phyloP scores from a whole-genome alignment of 2,888 invertebrate genomes.

The Liodrosophila aerea region DNA sequence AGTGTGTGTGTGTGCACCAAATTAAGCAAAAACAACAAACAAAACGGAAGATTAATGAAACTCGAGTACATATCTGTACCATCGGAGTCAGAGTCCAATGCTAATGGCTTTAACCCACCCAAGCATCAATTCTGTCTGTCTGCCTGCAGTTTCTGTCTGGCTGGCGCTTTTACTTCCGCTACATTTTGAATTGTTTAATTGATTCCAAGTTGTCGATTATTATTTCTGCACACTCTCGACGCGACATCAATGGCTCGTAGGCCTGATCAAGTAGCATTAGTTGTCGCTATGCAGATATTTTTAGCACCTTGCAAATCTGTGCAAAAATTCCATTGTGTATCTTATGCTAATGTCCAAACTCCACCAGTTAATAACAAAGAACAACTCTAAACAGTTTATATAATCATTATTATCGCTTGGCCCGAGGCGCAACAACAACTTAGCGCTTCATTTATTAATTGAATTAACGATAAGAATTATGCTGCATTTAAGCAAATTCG shows the following conservation, averaged over 20 bases:
- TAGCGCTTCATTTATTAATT: slow-evolving; percentile 54
- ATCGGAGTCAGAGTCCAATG: slow-evolving; percentile 63
- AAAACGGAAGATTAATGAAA: slow-evolving; percentile 76
- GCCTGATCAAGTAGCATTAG: slow-evolving; percentile 68
- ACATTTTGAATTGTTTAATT: slow-evolving; percentile 68
- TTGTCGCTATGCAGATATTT: slow-evolving; percentile 32
- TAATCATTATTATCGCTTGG: slow-evolving; percentile 41
- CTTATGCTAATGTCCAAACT: slow-evolving; percentile 7
- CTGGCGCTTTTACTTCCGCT: slow-evolving; percentile 67
- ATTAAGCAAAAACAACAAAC: slow-evolving; percentile 58
- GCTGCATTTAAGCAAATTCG: slow-evolving; percentile 69
- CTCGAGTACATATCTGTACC: slow-evolving; percentile 77
- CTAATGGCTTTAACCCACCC: slow-evolving; percentile 73
- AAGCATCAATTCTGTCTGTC: slow-evolving; percentile 47
- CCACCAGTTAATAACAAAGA: slow-evolving; percentile 23
- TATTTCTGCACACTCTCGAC: slow-evolving; percentile 50
- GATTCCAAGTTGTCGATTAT: slow-evolving; percentile 53
- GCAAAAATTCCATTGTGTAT: slow-evolving; percentile 9
- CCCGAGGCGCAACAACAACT: slow-evolving; percentile 30
- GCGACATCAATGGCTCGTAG: slow-evolving; percentile 72
- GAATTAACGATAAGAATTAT: slow-evolving; percentile 61
- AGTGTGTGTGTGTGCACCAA: slow-evolving; percentile 44
- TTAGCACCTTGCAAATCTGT: background rate
- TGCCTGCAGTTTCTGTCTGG: slow-evolving; percentile 29
- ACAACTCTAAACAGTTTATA: slow-evolving; percentile 10